Conservation (phyloP, 2,113 vertebrate genomes). For the Crotophaga sulcirostris region DNA sequence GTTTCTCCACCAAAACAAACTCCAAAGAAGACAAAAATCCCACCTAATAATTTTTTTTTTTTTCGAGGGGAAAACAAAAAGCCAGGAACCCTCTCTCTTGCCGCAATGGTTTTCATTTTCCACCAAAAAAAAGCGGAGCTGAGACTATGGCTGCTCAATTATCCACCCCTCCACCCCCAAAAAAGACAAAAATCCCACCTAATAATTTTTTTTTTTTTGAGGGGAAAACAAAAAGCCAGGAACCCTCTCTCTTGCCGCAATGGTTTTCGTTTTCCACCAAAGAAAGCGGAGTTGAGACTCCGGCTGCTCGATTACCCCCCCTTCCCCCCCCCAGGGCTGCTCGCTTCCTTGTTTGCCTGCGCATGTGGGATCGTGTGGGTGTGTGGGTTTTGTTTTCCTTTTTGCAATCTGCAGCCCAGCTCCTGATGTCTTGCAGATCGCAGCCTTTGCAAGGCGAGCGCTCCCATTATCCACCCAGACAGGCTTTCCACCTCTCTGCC, state of each 20-base stretch:
- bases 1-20: not conserved
- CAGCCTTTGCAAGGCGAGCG: not conserved
- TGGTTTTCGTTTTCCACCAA: conserved; percentile 22
- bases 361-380: not conserved
- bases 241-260: not conserved
- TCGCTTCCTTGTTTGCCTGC: not conserved
- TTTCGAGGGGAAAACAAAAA: not conserved
- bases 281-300: not conserved
- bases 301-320: not conserved
- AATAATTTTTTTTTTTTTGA: not conserved
- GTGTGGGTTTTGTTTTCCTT: not conserved
- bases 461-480: rapidly evolving
- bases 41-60: not conserved
- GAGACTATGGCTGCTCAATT: not conserved
- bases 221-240: not conserved
- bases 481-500: not conserved
- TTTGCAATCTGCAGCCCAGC: not conserved
- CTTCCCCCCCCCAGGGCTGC: no score
- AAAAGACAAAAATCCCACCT: not conserved
- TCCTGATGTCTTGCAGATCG: not conserved
- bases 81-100: not conserved
- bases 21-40: not conserved
- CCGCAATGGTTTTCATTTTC: conserved; percentile 14
- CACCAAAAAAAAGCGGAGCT: not conserved
- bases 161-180: not conserved